Conservation (phyloP, 2,888 invertebrate species). For the Epinotia demarniana region DNA sequence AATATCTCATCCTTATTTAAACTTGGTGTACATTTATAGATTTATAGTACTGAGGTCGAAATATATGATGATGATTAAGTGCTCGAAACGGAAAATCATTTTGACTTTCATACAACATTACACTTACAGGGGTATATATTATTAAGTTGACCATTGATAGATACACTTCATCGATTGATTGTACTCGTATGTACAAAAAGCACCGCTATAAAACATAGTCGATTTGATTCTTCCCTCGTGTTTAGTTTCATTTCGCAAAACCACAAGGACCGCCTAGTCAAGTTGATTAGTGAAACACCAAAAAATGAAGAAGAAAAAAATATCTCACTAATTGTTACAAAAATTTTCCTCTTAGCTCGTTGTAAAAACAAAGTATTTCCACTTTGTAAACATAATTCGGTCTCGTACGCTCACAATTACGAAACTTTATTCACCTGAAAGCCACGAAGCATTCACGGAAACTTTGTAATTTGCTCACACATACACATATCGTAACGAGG, state of each 20-base stretch:
- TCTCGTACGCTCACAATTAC: neutral
- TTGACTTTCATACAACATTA: too few species aligned
- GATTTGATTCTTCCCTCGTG: neutral
- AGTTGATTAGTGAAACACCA: neutral
- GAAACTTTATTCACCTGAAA: conserved; percentile 5
- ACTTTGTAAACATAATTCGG: neutral
- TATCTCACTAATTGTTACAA: neutral
- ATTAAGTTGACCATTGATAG: too few species aligned
- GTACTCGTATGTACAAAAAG: too few species aligned
- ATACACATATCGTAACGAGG: conserved; percentile 1
- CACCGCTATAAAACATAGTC: neutral
- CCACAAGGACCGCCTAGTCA: neutral
- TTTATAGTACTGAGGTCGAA: too few species aligned
- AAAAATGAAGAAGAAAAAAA: neutral
- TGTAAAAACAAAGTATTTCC: neutral
- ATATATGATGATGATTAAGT: too few species aligned
- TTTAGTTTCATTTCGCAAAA: neutral
- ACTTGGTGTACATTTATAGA: too few species aligned
- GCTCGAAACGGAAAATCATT: too few species aligned
- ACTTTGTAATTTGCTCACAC: conserved; percentile 5
- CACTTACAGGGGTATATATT: too few species aligned
- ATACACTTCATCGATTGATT: too few species aligned
- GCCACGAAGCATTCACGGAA: conserved; percentile 15
- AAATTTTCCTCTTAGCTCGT: too few species aligned
- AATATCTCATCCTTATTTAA: too few species aligned